Base-by-base conservation (phyloP, 2,113 vertebrate species). In the Agelaius phoeniceus region DNA sequence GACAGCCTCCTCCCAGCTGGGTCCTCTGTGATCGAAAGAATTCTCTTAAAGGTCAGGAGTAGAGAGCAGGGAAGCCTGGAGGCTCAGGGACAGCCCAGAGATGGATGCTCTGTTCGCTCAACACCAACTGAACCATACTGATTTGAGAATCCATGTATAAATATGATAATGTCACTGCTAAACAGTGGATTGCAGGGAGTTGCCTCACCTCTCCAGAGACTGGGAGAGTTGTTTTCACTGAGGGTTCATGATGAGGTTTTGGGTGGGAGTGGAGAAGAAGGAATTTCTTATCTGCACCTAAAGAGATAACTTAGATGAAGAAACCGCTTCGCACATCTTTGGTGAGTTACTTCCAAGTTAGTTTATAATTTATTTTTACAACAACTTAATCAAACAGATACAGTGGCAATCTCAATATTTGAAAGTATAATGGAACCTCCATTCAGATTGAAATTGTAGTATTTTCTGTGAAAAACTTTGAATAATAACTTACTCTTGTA, bases 221-320 rank as follows among this genome's bases (percentile, higher is more conserved):
- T 65, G 51, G 35, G 39, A 81, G 43, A 51, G 37, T 61, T 86
- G 51, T 90, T 96, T 94, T 80, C 7, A 3, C 65, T 55, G 66
- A 59, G 35, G 24, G 51, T 66, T 95, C 67, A 46, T 52, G 46
- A 59, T 63, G 75, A 94, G 39, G 54, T 82, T 93, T 89, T 67
- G n/a, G 49, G 46, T 80, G 33, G 79, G 88, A 90, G 65, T 41
- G 18, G 15, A 61, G 37, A 84, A 55, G 48, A 73, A 95, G 61
- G 63, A 92, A 92, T 95, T 84, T 84, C 83, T 90, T 94, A 90
- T 93, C 88, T 93, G 37, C 41, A 67, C 6, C 49, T 39, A 13
- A 66, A 84, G 49, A 87, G 59, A 87, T 94, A 94, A 86, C 30
- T 39, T 83, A 80, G 59, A 74, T 83, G 43, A 93, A 78, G 73